Base-by-base conservation (phyloP, 2,888 invertebrate genomes). In the Diarsia rubi region DNA sequence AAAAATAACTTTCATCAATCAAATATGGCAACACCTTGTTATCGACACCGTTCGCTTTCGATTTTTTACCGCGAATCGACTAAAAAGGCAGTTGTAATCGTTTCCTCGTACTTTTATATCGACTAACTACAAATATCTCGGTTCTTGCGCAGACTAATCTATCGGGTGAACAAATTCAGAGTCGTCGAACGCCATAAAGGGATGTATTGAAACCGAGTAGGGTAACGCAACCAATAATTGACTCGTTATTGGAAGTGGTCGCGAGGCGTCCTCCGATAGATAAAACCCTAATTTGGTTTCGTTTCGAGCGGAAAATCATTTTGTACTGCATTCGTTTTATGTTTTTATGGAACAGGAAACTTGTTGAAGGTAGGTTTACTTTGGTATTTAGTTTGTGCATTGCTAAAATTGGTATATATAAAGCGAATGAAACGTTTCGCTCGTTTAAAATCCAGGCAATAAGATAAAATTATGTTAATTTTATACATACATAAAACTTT, bases 221-320 rank as follows among this genome's bases (percentile, higher is more conserved):
- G 90, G 90, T 88, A 90, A 84, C 83, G 73, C 76, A 69, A 71
- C 71, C 85, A 76, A 90, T 94, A 94, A 94, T 94, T 93, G 94
- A 94, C 92, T 94, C 91, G 94, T 94, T 93, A 92, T 89, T 81
- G 85, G 87, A 78, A 81, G 79, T 83, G 74, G 68, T 77, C 70
- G 72, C 62, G 77, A 78, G 69, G 67, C 75, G 37, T 73, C 78
- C 80, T 81, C 59, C 63, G 52, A 67, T 79, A 75, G 81, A 85
- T 86, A 79, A 82, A 73, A 79, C 63, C 81, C 74, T 78, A 74
- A 79, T 83, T 81, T 83, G 76, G 76, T 79, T 78, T 63, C 37
- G 68, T 73, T 79, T 80, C 73, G 74, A 76, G 63, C 42, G 45
- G 67, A 74, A 77, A 72, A 82, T 79, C 67, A 83, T 85, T 73